These are phyloP conservation scores for Congeria kusceri DNA, from an alignment of 2,888 invertebrate genomes.

Conservation along the genomic window DNA sequence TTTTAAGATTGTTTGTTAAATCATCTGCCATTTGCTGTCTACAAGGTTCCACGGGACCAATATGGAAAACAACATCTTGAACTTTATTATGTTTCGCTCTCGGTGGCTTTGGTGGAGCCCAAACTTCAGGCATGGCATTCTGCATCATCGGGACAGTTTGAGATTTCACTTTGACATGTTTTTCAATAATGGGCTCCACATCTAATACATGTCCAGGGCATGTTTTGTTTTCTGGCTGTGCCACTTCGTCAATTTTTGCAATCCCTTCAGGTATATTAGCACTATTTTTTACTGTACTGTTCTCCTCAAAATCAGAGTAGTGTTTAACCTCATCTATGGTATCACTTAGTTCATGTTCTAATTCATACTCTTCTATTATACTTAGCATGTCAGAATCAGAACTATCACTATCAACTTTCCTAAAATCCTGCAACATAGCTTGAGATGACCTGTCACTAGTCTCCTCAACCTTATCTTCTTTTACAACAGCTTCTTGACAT, in stretches of 20 bases:
- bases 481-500: background rate
- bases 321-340: constrained; percentile 19
- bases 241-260: background rate
- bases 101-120: no score
- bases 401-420: constrained; percentile 20
- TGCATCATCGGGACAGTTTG: no score
- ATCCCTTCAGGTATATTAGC: background rate
- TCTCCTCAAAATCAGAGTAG: background rate
- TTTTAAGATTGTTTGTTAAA: constrained; percentile 9
- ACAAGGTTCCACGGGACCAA: no score
- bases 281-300: background rate
- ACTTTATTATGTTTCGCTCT: no score
- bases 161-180: no score
- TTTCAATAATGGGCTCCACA: no score
- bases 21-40: background rate
- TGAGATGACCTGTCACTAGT: background rate
- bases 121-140: no score
- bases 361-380: constrained; percentile 73
- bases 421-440: no score
- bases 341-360: constrained; percentile 65
- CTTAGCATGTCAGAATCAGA: constrained; percentile 78
- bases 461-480: constrained; percentile 7
- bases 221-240: background rate
- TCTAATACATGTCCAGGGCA: no score
- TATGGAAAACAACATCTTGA: no score